phyloP scores from a whole-genome alignment of 2,113 vertebrate species.

The Scomber scombrus region DNA sequence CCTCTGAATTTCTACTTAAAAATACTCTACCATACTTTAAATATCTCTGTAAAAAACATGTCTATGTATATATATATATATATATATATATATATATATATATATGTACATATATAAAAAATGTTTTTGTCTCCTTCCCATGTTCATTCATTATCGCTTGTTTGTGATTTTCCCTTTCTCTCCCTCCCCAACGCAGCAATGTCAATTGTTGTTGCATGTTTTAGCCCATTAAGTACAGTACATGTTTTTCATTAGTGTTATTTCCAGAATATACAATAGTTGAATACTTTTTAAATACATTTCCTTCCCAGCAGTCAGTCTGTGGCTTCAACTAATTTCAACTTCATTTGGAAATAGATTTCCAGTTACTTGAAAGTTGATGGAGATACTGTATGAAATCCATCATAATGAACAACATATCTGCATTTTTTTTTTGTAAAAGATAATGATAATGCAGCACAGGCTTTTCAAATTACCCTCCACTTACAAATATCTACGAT shows the following conservation, averaged over 20 bases:
- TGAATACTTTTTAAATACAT: background rate
- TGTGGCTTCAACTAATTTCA: background rate
- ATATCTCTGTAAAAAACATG: background rate
- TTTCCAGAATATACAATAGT: background rate
- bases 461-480: conserved; percentile 1
- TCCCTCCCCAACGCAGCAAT: background rate
- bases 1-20: background rate
- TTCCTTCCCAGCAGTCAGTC: background rate
- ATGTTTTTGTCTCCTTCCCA: background rate
- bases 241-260: background rate
- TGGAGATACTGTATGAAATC: background rate
- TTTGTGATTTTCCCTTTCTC: background rate
- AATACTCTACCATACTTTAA: background rate
- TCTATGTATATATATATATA: too few relatives aligned
- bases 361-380: background rate
- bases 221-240: background rate
- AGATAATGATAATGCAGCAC: background rate
- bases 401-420: background rate
- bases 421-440: background rate
- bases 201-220: background rate
- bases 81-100: too few relatives aligned
- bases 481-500: background rate
- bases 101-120: background rate
- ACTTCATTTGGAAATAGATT: background rate
- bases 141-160: background rate